A percentile compares a stretch with the other conserved stretches of the same genome.
Conservation (phyloP, 1,140 invertebrate genomes). For the Epicauta chinensis region DNA sequence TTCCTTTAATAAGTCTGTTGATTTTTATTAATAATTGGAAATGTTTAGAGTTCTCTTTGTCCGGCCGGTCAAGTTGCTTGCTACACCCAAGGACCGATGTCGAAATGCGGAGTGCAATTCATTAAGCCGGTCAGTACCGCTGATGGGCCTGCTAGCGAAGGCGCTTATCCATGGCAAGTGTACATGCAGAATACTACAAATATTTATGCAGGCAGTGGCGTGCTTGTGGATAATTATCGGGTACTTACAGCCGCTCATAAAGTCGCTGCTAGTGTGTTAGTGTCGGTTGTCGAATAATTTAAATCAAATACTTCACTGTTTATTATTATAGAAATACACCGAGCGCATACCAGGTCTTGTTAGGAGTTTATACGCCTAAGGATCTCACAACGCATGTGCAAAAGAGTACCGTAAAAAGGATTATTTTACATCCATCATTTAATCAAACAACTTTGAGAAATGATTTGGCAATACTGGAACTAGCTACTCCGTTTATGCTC, state of each 20-base stretch:
- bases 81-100: too few relatives aligned
- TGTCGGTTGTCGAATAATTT: too few relatives aligned
- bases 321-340: conserved; percentile 17
- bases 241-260: conserved; percentile 40
- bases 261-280: conserved; percentile 27
- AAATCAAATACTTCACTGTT: not conserved
- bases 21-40: too few relatives aligned
- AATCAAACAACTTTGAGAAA: conserved; percentile 49
- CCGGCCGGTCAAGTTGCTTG: too few relatives aligned
- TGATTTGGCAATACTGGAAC: conserved; percentile 57
- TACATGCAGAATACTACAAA: conserved; percentile 32
- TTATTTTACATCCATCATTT: conserved; percentile 49
- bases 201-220: conserved; percentile 34
- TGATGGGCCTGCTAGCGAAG: conserved; percentile 23
- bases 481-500: conserved; percentile 45
- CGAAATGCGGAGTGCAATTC: conserved; percentile 25
- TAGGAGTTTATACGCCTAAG: conserved; percentile 27
- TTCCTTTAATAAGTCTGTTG: too few relatives aligned
- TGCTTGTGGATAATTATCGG: conserved; percentile 31
- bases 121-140: conserved; percentile 9
- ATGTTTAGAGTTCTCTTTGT: too few relatives aligned
- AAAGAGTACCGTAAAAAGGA: conserved; percentile 16
- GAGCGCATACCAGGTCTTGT: conserved; percentile 14
- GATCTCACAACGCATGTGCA: conserved; percentile 19
- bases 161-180: conserved; percentile 38